Percentiles rank a stretch among this genome's conserved stretches.
phyloP scores from a whole-genome alignment of 2,888 invertebrate genomes.

The Thymelicus sylvestris region DNA sequence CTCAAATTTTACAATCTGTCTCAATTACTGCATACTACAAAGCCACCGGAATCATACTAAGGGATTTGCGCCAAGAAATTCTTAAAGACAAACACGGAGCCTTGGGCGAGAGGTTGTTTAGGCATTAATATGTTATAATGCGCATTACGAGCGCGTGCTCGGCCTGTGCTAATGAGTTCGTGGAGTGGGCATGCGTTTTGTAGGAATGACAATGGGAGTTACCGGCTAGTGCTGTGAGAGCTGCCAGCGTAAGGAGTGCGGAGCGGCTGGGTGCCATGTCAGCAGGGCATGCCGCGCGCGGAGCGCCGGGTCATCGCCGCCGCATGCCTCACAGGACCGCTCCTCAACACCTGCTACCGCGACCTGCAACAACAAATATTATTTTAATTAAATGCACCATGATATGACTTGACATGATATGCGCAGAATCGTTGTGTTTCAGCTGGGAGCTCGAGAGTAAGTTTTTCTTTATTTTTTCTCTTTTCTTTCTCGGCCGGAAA shows the following conservation, averaged over 20 bases:
- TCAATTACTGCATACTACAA: slow-evolving; percentile 10
- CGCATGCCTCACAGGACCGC: slow-evolving; percentile 56
- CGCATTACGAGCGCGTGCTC: slow-evolving; percentile 29
- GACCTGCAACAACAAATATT: slow-evolving; percentile 45
- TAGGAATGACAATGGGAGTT: slow-evolving; percentile 39
- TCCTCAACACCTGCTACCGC: slow-evolving; percentile 46
- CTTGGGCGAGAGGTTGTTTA: slow-evolving; percentile 30
- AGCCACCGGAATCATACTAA: background rate
- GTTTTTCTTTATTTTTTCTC: no score
- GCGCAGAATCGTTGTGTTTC: no score
- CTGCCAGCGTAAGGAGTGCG: slow-evolving; percentile 79
- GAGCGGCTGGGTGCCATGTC: slow-evolving; percentile 83
- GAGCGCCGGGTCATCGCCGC: slow-evolving; percentile 75
- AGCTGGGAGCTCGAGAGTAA: no score
- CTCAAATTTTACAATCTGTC: slow-evolving; percentile 2
- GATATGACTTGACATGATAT: no score
- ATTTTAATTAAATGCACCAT: background rate
- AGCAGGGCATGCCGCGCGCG: slow-evolving; percentile 78
- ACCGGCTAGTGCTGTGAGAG: slow-evolving; percentile 80
- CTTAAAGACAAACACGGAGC: slow-evolving; percentile 9
- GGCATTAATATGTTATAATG: slow-evolving; percentile 34
- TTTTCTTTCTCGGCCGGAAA: no score
- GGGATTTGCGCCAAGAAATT: slow-evolving; percentile 17
- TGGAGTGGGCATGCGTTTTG: slow-evolving; percentile 29
- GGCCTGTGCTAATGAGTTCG: slow-evolving; percentile 31